Base-by-base conservation (phyloP, 2,113 vertebrate species). In the Petrocephalus zakoni region DNA sequence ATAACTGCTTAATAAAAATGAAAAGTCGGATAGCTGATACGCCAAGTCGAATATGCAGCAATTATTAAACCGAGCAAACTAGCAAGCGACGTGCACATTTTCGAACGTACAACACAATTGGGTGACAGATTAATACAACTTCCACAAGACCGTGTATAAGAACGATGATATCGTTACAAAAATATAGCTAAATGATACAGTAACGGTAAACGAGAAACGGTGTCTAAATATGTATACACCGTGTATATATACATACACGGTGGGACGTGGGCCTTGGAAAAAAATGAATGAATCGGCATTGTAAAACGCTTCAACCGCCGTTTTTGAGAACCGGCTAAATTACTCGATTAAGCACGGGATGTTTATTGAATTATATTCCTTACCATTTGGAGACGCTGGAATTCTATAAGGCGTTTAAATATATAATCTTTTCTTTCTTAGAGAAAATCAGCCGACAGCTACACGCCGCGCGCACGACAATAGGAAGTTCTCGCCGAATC, bases 401-500 rank as follows among this genome's bases (percentile, higher is more conserved):
- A 46, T 46, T 46, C 5, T 87, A 34, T 13, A 87, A 61, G 34
- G 34, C 8, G 25, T 46, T 22, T 47, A 61, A 46, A 46, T 46
- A 15, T 46, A 52, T 22, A 56, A 64, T 2, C 2, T 46, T 22
- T 61, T 61, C 56, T 87, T 87, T 53, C n/a, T 49, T 52, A 46
- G 19, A 19, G n/a, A 34, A 86, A 86, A 86, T 52, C 52, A 86
- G 0, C 84, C 52, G 52, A 55, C 52, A 87, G 15, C 34, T 22
- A 52, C 86, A 87, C 86, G 86, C 55, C 86, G 86, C 53, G 56
- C 56, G 17, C n/a, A 64, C 86, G 55, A 87, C 34, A 87, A 87
- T 22, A 46, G 86, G 86, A 87, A 87, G 86, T 87, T 21, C n/a
- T 87, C 34, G 4, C 56, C 13, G 82, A 1, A 3, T 61, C 56